These are phyloP conservation scores for Brachionus paranguensis DNA, from an alignment of 1,140 invertebrate species.

Conservation along the genomic window DNA sequence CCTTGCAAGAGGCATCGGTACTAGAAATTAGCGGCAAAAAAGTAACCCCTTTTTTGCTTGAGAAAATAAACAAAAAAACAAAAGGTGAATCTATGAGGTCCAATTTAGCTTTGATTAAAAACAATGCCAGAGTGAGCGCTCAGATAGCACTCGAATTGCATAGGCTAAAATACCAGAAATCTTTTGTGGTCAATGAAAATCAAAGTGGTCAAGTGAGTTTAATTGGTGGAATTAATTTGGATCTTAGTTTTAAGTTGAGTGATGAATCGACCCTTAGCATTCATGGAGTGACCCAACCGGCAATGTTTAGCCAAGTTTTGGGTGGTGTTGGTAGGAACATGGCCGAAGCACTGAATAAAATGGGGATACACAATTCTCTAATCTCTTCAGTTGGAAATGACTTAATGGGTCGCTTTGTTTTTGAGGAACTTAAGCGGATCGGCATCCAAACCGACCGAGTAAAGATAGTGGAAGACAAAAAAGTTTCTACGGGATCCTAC, in stretches of 20 bases:
- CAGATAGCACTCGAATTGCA: constrained; percentile 69
- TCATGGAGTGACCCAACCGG: constrained; percentile 51
- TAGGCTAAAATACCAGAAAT: constrained; percentile 60
- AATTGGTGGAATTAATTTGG: constrained; percentile 42
- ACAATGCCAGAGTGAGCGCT: constrained; percentile 78
- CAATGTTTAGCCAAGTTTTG: constrained; percentile 46
- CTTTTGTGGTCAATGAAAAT: constrained; percentile 41
- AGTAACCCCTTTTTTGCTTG: constrained; percentile 83
- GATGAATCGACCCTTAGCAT: constrained; percentile 42
- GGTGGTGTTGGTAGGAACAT: constrained; percentile 86
- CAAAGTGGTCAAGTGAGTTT: constrained; percentile 42
- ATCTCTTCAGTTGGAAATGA: constrained; percentile 76
- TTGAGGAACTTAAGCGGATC: constrained; percentile 54
- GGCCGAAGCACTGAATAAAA: constrained; percentile 71
- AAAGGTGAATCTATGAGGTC: constrained; percentile 70
- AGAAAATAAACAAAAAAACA: constrained; percentile 69
- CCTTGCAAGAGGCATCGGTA: constrained; percentile 64
- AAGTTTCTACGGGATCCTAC: constrained; percentile 65
- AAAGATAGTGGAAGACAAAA: constrained; percentile 50
- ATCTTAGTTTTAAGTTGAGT: constrained; percentile 28
- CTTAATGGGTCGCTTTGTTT: constrained; percentile 54
- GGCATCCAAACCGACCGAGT: constrained; percentile 50
- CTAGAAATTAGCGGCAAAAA: constrained; percentile 72
- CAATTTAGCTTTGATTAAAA: constrained; percentile 82
- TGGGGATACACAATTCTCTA: constrained; percentile 60